phyloP scores from a whole-genome alignment of 1,140 invertebrate species.

The Anadara kagoshimensis region DNA sequence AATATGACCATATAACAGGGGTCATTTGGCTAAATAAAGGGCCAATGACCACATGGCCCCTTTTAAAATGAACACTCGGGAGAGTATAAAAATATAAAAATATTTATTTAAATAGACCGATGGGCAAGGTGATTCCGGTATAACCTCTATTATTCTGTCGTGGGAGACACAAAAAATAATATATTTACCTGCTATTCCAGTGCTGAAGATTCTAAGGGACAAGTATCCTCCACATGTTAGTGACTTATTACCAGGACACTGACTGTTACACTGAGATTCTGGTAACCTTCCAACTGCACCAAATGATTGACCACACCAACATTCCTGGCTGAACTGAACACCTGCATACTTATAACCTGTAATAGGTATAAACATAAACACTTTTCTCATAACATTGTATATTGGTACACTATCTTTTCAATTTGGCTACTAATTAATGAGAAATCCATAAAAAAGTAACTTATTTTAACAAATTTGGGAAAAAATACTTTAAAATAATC shows the following conservation, averaged over 20 bases:
- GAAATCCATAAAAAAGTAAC: too few relatives aligned
- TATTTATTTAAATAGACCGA: too few relatives aligned
- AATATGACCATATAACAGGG: too few relatives aligned
- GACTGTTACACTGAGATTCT: slow-evolving; percentile 63
- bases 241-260: slow-evolving; percentile 67
- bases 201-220: slow-evolving; percentile 90
- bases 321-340: slow-evolving; percentile 91
- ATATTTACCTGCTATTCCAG: slow-evolving; percentile 82
- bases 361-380: slow-evolving; percentile 19
- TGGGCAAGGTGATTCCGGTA: too few relatives aligned
- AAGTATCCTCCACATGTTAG: slow-evolving; percentile 90
- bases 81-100: too few relatives aligned
- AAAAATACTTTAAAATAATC: too few relatives aligned
- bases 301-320: slow-evolving; percentile 89
- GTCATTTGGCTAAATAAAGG: too few relatives aligned
- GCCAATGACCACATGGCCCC: too few relatives aligned
- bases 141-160: too few relatives aligned
- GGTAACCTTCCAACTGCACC: slow-evolving; percentile 51
- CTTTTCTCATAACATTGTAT: neutral
- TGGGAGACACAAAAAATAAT: too few relatives aligned
- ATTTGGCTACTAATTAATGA: neutral
- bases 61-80: too few relatives aligned
- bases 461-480: too few relatives aligned
- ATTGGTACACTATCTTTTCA: neutral
- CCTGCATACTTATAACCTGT: slow-evolving; percentile 89